Evolutionary conservation across 2,888 invertebrate species (phyloP), one percentile per base, ranked within the genome.

Genomic region (Thereva unica): DNA sequence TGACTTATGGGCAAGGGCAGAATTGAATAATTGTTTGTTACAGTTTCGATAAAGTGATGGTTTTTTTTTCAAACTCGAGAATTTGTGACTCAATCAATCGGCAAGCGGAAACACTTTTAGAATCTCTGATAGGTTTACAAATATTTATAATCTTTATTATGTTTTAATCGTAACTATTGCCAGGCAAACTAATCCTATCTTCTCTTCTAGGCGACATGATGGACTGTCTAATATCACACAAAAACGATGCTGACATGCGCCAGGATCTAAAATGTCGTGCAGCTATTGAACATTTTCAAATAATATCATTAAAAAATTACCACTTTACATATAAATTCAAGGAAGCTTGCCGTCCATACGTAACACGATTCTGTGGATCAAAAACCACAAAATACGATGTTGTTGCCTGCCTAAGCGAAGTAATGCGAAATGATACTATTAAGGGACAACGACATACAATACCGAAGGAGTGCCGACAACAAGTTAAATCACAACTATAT

Each of bases 251-350:
- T 4, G 88, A 91, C 75, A 86, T 94, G 75, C 88, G 90, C 74
- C 84, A 87, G 12, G 90, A 91, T 76, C 74, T 83, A 0, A 94
- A 95, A 79, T 98, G 98, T 80, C 86, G 91, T 71, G 92, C 93
- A 44, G 95, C 95, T 69, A 91, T 99, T 57, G 97, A 98, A 82
- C 98, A 99, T 83, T 96, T 97, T 77, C 98, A 99, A 82, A 84
- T 99, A 69, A 91, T 97, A 69, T 91, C 94, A 3, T 79, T 98
- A 71, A 94, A 96, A 79, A 94, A 95, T 81, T 96, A 94, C 80
- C 90, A 90, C 74, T 98, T 97, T 78, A 93, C 92, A 1, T 91
- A 90, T 75, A 94, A 94, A 79, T 98, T 99, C 79, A 95, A 97
- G 82, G 89, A 95, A 78, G 93, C 95, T 0, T 99, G 98, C 76